Percentiles rank a stretch among this genome's conserved stretches.
Evolutionary conservation across 2,888 invertebrate genomes (phyloP).

Genomic region (Diogma glabrata): DNA sequence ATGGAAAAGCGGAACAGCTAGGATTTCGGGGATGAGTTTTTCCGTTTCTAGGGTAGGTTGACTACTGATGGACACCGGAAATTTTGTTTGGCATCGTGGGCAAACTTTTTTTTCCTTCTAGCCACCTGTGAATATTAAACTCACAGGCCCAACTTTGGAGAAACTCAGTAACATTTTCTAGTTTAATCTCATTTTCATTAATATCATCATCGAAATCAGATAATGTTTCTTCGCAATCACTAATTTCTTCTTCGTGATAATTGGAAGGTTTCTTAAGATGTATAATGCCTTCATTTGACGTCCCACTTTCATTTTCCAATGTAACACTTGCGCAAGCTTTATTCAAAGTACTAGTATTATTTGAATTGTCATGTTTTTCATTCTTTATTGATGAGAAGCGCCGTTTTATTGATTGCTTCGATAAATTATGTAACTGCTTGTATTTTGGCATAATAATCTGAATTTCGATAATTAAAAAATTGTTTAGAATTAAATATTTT

Average conservation of each 20-base stretch:
- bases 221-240: neutral
- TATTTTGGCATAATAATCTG: too few relatives aligned
- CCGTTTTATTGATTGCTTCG: neutral
- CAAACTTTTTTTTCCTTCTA: too few relatives aligned
- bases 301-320: neutral
- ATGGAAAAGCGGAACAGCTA: too few relatives aligned
- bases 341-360: too few relatives aligned
- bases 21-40: too few relatives aligned
- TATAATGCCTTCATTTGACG: neutral
- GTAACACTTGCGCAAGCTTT: too few relatives aligned
- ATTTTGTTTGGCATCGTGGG: too few relatives aligned
- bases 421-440: neutral
- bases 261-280: neutral
- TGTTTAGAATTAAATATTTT: too few relatives aligned
- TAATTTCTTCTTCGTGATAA: neutral
- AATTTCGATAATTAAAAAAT: too few relatives aligned
- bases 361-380: too few relatives aligned
- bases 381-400: neutral
- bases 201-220: neutral
- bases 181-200: constrained; percentile 1
- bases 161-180: neutral
- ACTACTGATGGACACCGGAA: too few relatives aligned
- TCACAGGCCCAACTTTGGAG: neutral
- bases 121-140: neutral
- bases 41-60: too few relatives aligned